phyloP scores from a whole-genome alignment of 2,797 vertebrate genomes.

The Sebastes kiyomatsui region DNA sequence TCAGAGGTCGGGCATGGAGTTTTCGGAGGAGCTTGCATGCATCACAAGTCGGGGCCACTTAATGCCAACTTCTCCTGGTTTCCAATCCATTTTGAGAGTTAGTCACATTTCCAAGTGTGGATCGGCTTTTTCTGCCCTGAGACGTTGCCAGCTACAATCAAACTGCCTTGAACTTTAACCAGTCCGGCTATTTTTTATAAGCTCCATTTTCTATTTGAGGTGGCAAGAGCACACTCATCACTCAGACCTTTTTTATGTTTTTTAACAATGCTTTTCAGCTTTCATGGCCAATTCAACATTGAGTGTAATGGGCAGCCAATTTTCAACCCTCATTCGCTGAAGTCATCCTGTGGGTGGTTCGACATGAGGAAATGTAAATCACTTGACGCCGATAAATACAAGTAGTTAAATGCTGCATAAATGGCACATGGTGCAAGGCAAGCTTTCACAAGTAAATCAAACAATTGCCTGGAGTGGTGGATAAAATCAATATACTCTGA shows the following conservation, averaged over 20 bases:
- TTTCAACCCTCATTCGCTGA: constrained; percentile 20
- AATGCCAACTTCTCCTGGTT: constrained; percentile 40
- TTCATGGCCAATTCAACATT: constrained; percentile 29
- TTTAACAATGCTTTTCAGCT: constrained; percentile 52
- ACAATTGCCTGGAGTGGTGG: constrained; percentile 47
- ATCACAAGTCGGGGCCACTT: constrained; percentile 41
- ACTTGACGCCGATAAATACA: constrained; percentile 44
- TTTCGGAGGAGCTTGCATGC: constrained; percentile 24
- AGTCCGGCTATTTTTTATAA: constrained; percentile 33
- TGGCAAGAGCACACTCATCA: constrained; percentile 12
- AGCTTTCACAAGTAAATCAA: constrained; percentile 59
- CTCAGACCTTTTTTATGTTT: constrained; percentile 22
- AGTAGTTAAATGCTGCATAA: constrained; percentile 58
- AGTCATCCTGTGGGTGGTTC: constrained; percentile 55
- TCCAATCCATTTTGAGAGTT: constrained; percentile 47
- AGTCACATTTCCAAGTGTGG: constrained; percentile 40
- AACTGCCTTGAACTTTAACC: constrained; percentile 41
- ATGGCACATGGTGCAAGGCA: constrained; percentile 31
- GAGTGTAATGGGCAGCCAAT: constrained; percentile 25
- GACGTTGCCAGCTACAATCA: constrained; percentile 30
- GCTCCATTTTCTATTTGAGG: constrained; percentile 29
- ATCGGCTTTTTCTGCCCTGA: constrained; percentile 11
- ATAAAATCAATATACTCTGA: constrained; percentile 62
- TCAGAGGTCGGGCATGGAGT: constrained; percentile 19
- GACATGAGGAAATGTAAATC: constrained; percentile 64